These are phyloP conservation scores for Dromius quadrimaculatus DNA, from an alignment of 2,888 invertebrate genomes.

Conservation along the genomic window DNA sequence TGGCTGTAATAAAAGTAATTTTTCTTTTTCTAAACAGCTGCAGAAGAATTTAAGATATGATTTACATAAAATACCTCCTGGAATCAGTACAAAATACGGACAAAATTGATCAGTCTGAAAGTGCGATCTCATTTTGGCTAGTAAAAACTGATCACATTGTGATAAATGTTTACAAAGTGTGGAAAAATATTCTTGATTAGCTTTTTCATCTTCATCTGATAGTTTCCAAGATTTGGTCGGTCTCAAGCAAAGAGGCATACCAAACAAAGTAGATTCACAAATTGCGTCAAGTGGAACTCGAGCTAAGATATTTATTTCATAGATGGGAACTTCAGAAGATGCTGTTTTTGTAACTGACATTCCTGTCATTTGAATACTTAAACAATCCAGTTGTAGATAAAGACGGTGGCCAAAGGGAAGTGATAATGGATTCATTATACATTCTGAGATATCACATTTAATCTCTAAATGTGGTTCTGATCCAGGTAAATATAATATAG, in stretches of 20 bases:
- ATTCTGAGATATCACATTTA: conserved; percentile 42
- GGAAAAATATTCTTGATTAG: conserved; percentile 38
- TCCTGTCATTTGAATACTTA: conserved; percentile 42
- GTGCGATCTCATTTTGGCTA: conserved; percentile 33
- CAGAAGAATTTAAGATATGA: too few relatives aligned
- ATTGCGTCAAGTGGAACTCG: conserved; percentile 16
- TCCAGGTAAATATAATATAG: conserved; percentile 41
- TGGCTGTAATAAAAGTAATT: too few relatives aligned
- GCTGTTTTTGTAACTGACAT: conserved; percentile 29
- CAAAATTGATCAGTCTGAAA: conserved; percentile 41
- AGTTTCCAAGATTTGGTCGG: conserved; percentile 27
- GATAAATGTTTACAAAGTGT: conserved; percentile 36
- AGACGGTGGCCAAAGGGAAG: conserved; percentile 43
- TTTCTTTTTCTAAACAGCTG: too few relatives aligned
- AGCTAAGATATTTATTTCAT: conserved; percentile 39
- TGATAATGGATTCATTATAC: conserved; percentile 39
- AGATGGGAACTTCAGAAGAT: conserved; percentile 27
- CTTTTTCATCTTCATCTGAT: conserved; percentile 18
- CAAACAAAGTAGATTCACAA: conserved; percentile 40
- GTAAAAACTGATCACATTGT: conserved; percentile 29
- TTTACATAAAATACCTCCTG: conserved; percentile 32
- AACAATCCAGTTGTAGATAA: conserved; percentile 35
- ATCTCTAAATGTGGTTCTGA: conserved; percentile 4
- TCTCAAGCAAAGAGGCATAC: conserved; percentile 33
- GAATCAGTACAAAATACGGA: conserved; percentile 39